Percentiles rank a stretch among this genome's conserved stretches.
These are phyloP conservation scores for Leiothrix lutea DNA, from an alignment of 2,113 vertebrate genomes.

Conservation along the genomic window DNA sequence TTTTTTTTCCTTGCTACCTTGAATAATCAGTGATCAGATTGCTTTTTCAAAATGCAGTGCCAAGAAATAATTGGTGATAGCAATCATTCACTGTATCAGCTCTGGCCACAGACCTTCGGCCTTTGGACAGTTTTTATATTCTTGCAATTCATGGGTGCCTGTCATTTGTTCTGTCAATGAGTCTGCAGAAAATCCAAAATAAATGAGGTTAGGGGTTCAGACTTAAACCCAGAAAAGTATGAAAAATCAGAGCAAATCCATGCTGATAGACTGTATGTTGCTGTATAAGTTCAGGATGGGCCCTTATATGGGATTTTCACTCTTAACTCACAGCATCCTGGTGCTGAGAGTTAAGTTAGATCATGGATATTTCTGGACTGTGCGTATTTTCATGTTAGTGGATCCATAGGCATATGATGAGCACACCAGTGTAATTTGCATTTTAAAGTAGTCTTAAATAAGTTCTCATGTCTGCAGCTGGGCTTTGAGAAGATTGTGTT, in stretches of 20 bases:
- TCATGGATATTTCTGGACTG: background rate
- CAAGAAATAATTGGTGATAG: background rate
- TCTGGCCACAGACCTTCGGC: background rate
- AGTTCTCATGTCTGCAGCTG: slow-evolving; percentile 46
- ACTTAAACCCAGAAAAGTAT: background rate
- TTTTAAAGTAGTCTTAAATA: slow-evolving; percentile 61
- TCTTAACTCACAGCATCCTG: background rate
- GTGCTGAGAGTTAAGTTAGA: background rate
- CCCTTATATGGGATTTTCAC: background rate
- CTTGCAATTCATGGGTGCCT: background rate
- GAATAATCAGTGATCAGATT: background rate
- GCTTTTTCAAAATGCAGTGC: background rate
- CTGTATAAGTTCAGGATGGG: background rate
- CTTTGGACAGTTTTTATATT: background rate
- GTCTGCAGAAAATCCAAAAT: background rate
- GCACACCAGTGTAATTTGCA: background rate
- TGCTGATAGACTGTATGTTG: background rate
- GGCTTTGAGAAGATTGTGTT: slow-evolving; percentile 45
- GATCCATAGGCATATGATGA: background rate
- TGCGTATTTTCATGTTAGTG: background rate
- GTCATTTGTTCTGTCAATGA: background rate
- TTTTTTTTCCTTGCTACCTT: background rate
- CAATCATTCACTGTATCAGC: background rate
- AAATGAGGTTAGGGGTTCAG: background rate
- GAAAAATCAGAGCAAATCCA: slow-evolving; percentile 14